A percentile compares a stretch with the other conserved stretches of the same genome.
Conservation (phyloP, 1,140 invertebrate genomes). For the Metopolophium dirhodum region DNA sequence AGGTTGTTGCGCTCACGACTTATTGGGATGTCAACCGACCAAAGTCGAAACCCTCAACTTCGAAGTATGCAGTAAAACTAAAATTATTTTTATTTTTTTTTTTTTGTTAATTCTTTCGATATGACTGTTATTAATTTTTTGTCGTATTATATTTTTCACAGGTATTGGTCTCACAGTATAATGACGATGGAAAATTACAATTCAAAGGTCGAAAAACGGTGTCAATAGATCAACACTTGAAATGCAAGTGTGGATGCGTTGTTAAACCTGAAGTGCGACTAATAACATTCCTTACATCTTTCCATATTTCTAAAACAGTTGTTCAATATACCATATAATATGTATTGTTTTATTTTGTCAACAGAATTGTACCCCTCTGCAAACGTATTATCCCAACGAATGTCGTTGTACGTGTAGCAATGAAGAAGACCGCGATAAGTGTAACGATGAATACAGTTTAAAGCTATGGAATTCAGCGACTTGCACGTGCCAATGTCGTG, state of each 20-base stretch:
- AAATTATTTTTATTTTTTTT: no score
- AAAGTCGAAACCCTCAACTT: constrained; percentile 63
- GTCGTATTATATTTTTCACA: not conserved
- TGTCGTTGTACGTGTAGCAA: constrained; percentile 71
- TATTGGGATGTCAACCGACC: constrained; percentile 71
- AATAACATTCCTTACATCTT: not conserved
- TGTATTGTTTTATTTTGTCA: constrained; percentile 59
- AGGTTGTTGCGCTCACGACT: constrained; percentile 71
- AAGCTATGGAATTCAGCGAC: constrained; percentile 70
- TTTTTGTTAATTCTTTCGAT: not conserved
- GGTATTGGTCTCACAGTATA: constrained; percentile 59
- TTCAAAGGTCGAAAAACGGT: constrained; percentile 63
- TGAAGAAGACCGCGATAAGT: constrained; percentile 68
- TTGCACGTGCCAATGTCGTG: constrained; percentile 69
- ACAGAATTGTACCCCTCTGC: constrained; percentile 69
- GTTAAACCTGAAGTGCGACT: constrained; percentile 66
- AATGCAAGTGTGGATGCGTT: constrained; percentile 70
- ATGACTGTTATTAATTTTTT: not conserved
- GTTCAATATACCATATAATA: no score
- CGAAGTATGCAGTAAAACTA: constrained; percentile 60
- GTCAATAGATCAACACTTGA: constrained; percentile 68
- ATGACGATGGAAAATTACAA: constrained; percentile 45
- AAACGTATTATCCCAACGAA: constrained; percentile 66
- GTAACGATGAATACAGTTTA: constrained; percentile 63
- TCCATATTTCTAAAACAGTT: not conserved